A percentile compares a stretch with the other conserved stretches of the same genome.
Evolutionary conservation across 2,797 vertebrate species (phyloP).

Genomic region (Notolepis coatsorum): DNA sequence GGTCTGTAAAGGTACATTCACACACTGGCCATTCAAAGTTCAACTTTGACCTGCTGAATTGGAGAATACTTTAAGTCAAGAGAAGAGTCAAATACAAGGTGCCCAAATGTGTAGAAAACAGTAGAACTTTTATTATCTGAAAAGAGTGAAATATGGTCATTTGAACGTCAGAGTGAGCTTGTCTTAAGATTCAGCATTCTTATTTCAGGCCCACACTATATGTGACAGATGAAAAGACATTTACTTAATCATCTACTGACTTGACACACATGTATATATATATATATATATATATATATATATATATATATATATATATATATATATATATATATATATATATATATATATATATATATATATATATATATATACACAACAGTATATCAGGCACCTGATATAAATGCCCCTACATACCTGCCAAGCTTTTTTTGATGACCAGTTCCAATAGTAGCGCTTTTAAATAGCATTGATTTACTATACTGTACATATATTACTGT

Average conservation of each 20-base stretch:
- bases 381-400: conserved; percentile 55
- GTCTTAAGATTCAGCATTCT: conserved; percentile 51
- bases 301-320: no score
- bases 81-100: conserved; percentile 40
- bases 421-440: conserved; percentile 27
- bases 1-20: conserved; percentile 58
- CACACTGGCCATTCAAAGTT: conserved; percentile 69
- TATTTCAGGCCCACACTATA: conserved; percentile 43
- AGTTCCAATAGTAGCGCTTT: conserved; percentile 41
- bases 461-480: conserved; percentile 68
- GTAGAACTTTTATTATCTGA: conserved; percentile 68
- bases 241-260: conserved; percentile 29
- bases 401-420: conserved; percentile 37
- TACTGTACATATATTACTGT: conserved; percentile 56
- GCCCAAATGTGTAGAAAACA: conserved; percentile 59
- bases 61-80: conserved; percentile 42
- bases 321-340: no score
- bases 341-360: no score
- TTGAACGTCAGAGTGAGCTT: conserved; percentile 53
- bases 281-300: no score
- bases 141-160: conserved; percentile 66
- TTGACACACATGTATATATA: conserved; percentile 47
- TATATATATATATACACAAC: no score
- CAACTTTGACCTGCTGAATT: conserved; percentile 45
- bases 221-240: conserved; percentile 57